Percentiles rank a stretch among this genome's conserved stretches.
phyloP scores from a whole-genome alignment of 2,113 vertebrate genomes.

The Onychostruthus taczanowskii region DNA sequence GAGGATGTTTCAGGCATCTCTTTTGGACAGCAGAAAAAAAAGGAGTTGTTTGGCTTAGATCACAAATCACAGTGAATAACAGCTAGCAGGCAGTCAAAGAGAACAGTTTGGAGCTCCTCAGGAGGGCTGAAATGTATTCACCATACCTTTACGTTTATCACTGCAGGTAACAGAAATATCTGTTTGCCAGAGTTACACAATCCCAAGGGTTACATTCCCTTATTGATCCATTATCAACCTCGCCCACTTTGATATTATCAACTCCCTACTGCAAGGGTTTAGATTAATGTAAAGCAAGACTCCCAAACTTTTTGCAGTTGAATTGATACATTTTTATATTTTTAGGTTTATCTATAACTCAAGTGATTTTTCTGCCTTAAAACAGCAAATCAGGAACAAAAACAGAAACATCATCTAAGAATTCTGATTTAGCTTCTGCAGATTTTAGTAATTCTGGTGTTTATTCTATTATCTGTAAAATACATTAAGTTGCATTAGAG shows the following conservation, averaged over 20 bases:
- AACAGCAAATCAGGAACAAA: not conserved
- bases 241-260: not conserved
- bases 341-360: not conserved
- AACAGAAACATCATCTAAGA: not conserved
- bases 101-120: not conserved
- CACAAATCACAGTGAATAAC: not conserved
- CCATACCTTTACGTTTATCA: not conserved
- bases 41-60: not conserved
- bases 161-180: not conserved
- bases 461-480: not conserved
- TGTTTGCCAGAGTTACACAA: not conserved
- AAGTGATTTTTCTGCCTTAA: not conserved
- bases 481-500: not conserved
- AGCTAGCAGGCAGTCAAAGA: not conserved
- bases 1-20: not conserved
- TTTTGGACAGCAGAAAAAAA: not conserved
- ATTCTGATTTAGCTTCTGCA: not conserved
- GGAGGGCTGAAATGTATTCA: not conserved
- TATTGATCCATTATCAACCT: not conserved
- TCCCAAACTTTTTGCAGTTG: not conserved
- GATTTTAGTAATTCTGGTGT: not conserved
- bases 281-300: not conserved
- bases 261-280: not conserved
- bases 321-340: not conserved
- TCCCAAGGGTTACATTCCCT: not conserved